Conservation (phyloP, 2,888 invertebrate genomes). For the Atrina japonica region DNA sequence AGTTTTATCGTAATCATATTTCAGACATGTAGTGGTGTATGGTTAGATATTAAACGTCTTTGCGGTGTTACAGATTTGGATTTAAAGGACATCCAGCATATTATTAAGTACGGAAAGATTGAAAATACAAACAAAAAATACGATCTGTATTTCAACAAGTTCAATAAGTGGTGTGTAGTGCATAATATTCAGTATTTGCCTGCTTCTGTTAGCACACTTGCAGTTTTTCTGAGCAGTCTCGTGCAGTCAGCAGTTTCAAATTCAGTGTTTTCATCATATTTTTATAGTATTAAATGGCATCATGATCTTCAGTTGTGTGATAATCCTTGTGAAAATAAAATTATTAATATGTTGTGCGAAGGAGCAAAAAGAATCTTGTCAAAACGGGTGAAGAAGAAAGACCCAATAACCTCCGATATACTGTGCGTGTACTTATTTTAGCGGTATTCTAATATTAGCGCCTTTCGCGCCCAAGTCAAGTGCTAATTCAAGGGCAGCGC, state of each 20-base stretch:
- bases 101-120: conserved; percentile 21
- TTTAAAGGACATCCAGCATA: not conserved
- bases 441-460: not conserved
- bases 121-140: conserved; percentile 23
- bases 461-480: too few species aligned
- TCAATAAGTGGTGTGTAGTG: conserved; percentile 19
- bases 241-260: conserved; percentile 34
- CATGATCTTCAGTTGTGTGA: conserved; percentile 24
- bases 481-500: too few species aligned
- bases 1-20: too few species aligned
- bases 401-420: conserved; percentile 19
- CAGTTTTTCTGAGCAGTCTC: conserved; percentile 22
- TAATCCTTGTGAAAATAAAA: conserved; percentile 29
- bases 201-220: conserved; percentile 24
- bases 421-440: conserved; percentile 5
- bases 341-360: conserved; percentile 31
- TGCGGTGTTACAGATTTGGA: too few species aligned
- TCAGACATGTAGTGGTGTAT: too few species aligned
- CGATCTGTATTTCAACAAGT: conserved; percentile 31
- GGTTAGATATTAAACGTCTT: too few species aligned
- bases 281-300: conserved; percentile 37
- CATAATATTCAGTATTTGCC: conserved; percentile 31
- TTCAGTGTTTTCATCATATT: conserved; percentile 28
- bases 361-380: conserved; percentile 16
- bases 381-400: conserved; percentile 25